These are phyloP conservation scores for Drosophila truncata DNA, from an alignment of 1,140 invertebrate genomes.

Conservation along the genomic window DNA sequence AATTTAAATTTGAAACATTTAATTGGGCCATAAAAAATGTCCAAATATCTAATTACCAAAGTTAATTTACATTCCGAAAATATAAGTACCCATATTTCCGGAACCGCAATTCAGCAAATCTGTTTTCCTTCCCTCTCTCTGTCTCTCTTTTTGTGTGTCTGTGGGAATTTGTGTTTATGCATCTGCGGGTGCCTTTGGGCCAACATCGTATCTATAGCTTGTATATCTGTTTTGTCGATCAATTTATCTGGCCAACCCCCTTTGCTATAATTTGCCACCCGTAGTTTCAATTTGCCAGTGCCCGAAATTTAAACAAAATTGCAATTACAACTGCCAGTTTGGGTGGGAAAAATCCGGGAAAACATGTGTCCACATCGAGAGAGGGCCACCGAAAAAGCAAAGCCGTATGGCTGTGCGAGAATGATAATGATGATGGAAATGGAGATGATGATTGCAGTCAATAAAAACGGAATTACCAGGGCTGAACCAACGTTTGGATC, in stretches of 20 bases:
- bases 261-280: conserved; percentile 10
- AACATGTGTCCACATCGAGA: conserved; percentile 41
- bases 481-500: conserved; percentile 27
- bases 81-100: conserved; percentile 23
- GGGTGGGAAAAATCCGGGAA: conserved; percentile 1
- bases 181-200: conserved; percentile 6
- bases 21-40: conserved; percentile 33
- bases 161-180: conserved; percentile 10
- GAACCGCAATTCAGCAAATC: conserved; percentile 21
- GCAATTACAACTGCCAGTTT: conserved; percentile 52
- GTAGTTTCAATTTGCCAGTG: conserved; percentile 59
- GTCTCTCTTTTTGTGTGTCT: not conserved
- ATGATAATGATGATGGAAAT: conserved; percentile 33
- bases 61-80: conserved; percentile 45
- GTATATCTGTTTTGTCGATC: conserved; percentile 12
- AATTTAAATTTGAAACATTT: conserved; percentile 23
- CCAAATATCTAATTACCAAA: conserved; percentile 21
- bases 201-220: conserved; percentile 13
- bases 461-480: conserved; percentile 68
- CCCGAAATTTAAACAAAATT: conserved; percentile 61
- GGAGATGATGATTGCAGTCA: conserved; percentile 75
- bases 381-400: conserved; percentile 26
- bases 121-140: not conserved
- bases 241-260: conserved; percentile 19
- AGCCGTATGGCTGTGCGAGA: conserved; percentile 10